Evolutionary conservation across 92 coral and sea anemone species (phyloP).

Genomic region (Actinostola sp.): DNA sequence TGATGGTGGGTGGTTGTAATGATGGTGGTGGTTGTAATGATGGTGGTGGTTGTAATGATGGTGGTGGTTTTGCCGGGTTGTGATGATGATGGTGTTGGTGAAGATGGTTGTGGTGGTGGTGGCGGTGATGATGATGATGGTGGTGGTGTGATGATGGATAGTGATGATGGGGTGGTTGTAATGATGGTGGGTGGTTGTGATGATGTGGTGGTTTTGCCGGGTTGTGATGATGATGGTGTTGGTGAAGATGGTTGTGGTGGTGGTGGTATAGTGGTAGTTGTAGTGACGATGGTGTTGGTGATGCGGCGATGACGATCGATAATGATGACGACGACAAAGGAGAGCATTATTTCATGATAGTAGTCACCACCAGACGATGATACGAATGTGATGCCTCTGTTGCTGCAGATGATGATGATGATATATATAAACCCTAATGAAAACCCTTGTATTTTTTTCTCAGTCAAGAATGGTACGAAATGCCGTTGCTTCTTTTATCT

Average conservation of each 20-base stretch:
- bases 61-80: background rate
- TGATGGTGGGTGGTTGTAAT: no score
- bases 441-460: background rate
- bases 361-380: no score
- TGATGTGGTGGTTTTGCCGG: background rate
- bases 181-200: background rate
- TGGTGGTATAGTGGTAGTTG: background rate
- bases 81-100: background rate
- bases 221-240: background rate
- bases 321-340: no score
- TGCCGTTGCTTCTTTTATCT: slow-evolving; percentile 82
- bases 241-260: background rate
- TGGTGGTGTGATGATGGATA: background rate
- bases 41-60: background rate
- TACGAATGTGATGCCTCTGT: no score
- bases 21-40: background rate
- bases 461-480: slow-evolving; percentile 95
- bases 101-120: background rate
- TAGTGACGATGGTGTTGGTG: background rate
- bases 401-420: no score
- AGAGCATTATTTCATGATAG: no score
- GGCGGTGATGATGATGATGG: background rate
- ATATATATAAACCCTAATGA: no score
- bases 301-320: background rate
- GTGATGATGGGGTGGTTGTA: background rate